phyloP scores from a whole-genome alignment of 2,888 invertebrate genomes.

The Drosophila differens region DNA sequence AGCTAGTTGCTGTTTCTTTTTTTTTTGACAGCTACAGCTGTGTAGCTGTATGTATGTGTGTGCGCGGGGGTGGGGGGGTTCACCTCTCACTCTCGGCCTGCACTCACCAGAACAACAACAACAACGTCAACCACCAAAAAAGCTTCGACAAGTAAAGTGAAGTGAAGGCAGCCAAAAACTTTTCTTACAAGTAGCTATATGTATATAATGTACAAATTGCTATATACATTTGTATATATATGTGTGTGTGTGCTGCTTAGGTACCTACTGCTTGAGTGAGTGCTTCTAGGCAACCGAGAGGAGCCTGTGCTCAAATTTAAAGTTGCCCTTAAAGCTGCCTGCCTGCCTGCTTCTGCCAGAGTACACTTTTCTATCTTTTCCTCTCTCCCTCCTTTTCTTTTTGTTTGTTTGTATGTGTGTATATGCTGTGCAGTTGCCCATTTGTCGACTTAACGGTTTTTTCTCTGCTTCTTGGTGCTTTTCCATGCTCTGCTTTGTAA shows the following conservation, averaged over 20 bases:
- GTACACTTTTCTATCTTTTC: conserved; percentile 12
- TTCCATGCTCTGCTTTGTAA: conserved; percentile 22
- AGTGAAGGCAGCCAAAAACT: conserved; percentile 44
- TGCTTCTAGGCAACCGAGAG: conserved; percentile 24
- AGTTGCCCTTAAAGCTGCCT: conserved; percentile 52
- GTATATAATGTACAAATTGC: background rate
- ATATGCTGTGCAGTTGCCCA: conserved; percentile 15
- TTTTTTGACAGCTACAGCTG: conserved; percentile 27
- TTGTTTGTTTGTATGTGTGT: background rate
- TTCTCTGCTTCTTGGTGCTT: conserved; percentile 13
- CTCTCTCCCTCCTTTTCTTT: conserved; percentile 5
- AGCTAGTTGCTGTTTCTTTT: conserved; percentile 6
- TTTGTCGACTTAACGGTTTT: conserved; percentile 35
- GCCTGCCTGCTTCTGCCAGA: background rate
- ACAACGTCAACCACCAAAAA: conserved; percentile 35
- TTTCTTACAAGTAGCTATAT: conserved; percentile 40
- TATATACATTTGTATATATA: background rate
- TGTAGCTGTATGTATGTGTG: conserved; percentile 4
- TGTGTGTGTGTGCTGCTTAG: conserved; percentile 4
- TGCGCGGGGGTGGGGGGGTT: background rate
- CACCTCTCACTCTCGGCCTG: background rate
- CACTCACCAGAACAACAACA: conserved; percentile 8
- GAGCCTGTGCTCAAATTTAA: conserved; percentile 52
- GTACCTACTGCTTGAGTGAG: background rate
- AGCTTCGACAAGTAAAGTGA: conserved; percentile 62